phyloP scores from a whole-genome alignment of 1,140 invertebrate species.

The Manduca sexta region DNA sequence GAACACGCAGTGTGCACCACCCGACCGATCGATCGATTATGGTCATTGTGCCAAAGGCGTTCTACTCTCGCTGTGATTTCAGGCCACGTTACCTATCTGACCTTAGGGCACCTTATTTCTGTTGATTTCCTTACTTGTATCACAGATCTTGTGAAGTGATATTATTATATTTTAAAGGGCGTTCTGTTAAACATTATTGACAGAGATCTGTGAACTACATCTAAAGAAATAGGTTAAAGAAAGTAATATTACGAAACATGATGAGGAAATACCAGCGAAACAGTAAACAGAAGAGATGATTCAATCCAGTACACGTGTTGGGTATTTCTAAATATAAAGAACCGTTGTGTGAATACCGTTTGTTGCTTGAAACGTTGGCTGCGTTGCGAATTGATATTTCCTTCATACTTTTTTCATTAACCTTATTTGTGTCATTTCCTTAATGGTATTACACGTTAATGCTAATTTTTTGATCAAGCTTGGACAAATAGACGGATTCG shows the following conservation, averaged over 20 bases:
- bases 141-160: not conserved
- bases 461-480: not conserved
- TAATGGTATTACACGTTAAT: constrained; percentile 7
- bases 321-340: constrained; percentile 60
- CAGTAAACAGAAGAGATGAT: constrained; percentile 52
- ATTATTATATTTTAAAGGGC: no score
- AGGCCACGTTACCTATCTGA: constrained; percentile 21
- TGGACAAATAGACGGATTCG: not conserved
- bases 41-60: constrained; percentile 52
- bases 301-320: constrained; percentile 56
- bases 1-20: constrained; percentile 36
- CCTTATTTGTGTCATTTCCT: constrained; percentile 35
- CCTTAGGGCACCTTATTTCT: constrained; percentile 21
- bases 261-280: constrained; percentile 43
- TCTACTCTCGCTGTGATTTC: constrained; percentile 35
- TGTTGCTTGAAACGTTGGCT: constrained; percentile 46
- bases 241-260: constrained; percentile 21
- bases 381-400: constrained; percentile 52
- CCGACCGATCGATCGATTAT: constrained; percentile 54
- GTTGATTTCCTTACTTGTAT: constrained; percentile 14
- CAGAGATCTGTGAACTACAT: not conserved
- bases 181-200: no score
- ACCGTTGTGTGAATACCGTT: constrained; percentile 59
- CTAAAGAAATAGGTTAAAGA: constrained; percentile 6
- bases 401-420: constrained; percentile 34